Conservation (phyloP, 2,888 invertebrate species). For the Zaprionus obscuricornis region DNA sequence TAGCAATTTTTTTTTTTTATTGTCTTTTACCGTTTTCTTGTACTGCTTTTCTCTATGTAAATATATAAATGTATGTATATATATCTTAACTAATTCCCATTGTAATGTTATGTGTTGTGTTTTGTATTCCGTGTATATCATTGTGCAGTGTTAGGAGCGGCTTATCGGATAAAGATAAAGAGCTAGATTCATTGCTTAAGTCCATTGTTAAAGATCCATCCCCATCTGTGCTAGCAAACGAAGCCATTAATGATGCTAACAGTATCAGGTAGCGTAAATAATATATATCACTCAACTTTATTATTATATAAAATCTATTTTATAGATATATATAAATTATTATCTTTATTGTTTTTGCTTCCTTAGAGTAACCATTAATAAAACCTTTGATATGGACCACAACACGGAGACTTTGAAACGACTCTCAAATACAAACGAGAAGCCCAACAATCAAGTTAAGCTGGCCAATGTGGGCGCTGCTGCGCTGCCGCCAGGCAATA, state of each 20-base stretch:
- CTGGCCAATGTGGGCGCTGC: constrained; percentile 86
- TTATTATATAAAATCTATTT: neutral
- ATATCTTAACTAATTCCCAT: constrained; percentile 64
- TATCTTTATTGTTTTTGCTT: neutral
- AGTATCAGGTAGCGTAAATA: constrained; percentile 83
- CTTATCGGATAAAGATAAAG: constrained; percentile 85
- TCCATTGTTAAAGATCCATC: constrained; percentile 89
- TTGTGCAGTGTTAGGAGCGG: constrained; percentile 83
- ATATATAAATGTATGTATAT: neutral
- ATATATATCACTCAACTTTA: constrained; percentile 1
- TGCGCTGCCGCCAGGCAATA: constrained; percentile 93
- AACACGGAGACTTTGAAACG: constrained; percentile 88
- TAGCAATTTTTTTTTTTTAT: constrained; percentile 11
- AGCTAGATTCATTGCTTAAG: constrained; percentile 90
- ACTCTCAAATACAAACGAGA: constrained; percentile 85
- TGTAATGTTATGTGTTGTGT: constrained; percentile 52
- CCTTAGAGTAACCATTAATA: constrained; percentile 83
- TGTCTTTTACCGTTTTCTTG: constrained; percentile 24
- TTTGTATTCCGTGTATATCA: constrained; percentile 52
- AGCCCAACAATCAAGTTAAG: constrained; percentile 89
- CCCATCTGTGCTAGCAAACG: constrained; percentile 85
- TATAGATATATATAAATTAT: neutral
- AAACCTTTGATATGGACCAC: constrained; percentile 84
- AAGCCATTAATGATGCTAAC: constrained; percentile 86
- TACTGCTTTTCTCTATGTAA: constrained; percentile 36